Percentiles rank a stretch among this genome's conserved stretches.
These are phyloP conservation scores for Fregetta grallaria DNA, from an alignment of 2,113 vertebrate species.

Conservation along the genomic window DNA sequence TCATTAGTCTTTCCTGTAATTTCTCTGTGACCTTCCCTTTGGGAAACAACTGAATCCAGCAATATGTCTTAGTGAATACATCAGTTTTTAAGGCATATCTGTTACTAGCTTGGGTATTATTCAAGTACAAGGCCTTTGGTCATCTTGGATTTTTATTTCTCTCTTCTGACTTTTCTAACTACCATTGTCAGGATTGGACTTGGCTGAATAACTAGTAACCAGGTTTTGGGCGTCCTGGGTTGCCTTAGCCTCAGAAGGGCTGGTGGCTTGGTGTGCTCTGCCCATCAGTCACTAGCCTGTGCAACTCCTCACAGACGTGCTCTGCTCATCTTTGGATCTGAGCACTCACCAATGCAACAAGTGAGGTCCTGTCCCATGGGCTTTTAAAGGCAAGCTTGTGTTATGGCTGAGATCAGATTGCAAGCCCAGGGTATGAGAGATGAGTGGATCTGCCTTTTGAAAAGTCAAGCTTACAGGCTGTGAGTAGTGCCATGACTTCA, in stretches of 20 bases:
- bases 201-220: background rate
- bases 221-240: background rate
- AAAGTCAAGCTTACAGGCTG: background rate
- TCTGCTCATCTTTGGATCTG: background rate
- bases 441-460: background rate
- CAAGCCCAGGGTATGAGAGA: background rate
- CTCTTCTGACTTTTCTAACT: background rate
- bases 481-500: background rate
- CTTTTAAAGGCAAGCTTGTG: background rate
- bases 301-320: rapidly evolving
- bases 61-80: background rate
- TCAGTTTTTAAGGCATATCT: background rate
- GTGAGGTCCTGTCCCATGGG: background rate
- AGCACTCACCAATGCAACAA: rapidly evolving
- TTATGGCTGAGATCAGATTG: background rate
- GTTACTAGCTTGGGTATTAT: background rate
- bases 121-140: background rate
- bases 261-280: background rate
- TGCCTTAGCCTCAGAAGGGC: background rate
- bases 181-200: background rate
- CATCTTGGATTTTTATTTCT: background rate
- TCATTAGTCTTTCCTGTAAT: background rate
- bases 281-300: rapidly evolving
- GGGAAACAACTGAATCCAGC: background rate
- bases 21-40: background rate